Evolutionary conservation across 2,888 invertebrate species (phyloP).

Genomic region (Hydriomena furcata): DNA sequence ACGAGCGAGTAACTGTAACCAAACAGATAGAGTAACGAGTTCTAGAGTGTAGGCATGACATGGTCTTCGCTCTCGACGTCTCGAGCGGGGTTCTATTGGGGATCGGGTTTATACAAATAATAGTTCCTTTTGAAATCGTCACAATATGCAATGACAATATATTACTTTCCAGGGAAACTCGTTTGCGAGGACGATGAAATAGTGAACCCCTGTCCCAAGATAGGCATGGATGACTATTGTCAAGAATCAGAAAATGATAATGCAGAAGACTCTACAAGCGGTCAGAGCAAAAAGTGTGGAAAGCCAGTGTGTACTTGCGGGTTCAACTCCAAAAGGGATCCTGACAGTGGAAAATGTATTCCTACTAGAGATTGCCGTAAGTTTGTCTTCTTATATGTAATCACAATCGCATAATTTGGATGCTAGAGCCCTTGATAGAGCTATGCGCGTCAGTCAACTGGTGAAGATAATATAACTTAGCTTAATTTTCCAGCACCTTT

Average conservation of each 20-base stretch:
- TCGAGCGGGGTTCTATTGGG: too few species aligned
- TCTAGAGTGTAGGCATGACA: too few species aligned
- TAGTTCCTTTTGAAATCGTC: too few species aligned
- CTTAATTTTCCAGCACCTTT: conserved; percentile 43
- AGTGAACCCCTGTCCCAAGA: conserved; percentile 12
- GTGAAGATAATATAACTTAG: too few species aligned
- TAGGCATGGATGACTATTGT: conserved; percentile 23
- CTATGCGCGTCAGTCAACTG: too few species aligned
- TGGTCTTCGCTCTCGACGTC: too few species aligned
- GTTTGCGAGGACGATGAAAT: conserved; percentile 23
- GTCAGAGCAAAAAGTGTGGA: conserved; percentile 4
- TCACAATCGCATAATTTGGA: too few species aligned
- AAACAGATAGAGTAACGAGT: too few species aligned
- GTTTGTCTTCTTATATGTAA: conserved; percentile 29
- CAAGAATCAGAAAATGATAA: conserved; percentile 15
- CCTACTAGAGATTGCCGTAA: conserved; percentile 47
- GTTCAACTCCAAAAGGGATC: conserved; percentile 44
- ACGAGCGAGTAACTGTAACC: too few species aligned
- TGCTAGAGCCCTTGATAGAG: too few species aligned
- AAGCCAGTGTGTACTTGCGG: conserved; percentile 45
- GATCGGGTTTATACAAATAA: too few species aligned
- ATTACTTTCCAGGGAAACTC: conserved; percentile 24
- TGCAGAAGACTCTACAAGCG: conserved; percentile 26
- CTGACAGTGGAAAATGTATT: conserved; percentile 45
- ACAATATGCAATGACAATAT: too few species aligned